These are phyloP conservation scores for Trogon melanurus DNA, from an alignment of 2,113 vertebrate genomes.

Conservation along the genomic window DNA sequence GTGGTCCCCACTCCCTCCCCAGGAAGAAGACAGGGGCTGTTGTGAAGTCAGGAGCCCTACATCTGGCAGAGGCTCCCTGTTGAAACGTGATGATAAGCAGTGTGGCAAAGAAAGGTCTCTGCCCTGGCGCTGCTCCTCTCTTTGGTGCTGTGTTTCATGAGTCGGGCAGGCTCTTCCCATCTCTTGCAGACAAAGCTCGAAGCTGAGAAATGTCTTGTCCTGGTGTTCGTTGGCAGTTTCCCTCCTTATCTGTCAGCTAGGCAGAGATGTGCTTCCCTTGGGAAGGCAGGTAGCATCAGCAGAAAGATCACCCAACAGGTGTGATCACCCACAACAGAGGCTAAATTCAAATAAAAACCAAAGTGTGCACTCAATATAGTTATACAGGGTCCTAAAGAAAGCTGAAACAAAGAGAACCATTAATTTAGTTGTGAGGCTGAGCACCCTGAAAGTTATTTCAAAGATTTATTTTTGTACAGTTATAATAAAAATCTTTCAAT, in stretches of 20 bases:
- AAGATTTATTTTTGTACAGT: not conserved
- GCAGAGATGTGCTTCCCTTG: not conserved
- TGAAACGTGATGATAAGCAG: not conserved
- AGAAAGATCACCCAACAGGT: not conserved
- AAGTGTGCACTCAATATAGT: not conserved
- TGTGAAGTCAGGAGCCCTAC: not conserved
- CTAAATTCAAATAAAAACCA: not conserved
- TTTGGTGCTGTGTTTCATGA: not conserved
- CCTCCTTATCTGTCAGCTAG: not conserved
- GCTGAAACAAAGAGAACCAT: not conserved
- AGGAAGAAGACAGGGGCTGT: not conserved
- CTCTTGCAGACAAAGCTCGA: not conserved
- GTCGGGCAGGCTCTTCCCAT: not conserved
- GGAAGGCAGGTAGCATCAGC: not conserved
- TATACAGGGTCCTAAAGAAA: not conserved
- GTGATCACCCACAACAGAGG: not conserved
- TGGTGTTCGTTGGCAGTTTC: not conserved
- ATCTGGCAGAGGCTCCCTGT: not conserved
- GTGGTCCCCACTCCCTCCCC: accelerated
- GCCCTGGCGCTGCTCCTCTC: accelerated
- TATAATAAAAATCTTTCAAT: not conserved
- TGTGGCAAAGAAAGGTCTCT: not conserved
- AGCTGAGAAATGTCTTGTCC: not conserved
- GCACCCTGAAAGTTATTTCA: not conserved
- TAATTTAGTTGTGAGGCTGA: not conserved